A percentile compares a stretch with the other conserved stretches of the same genome.
These are phyloP conservation scores for Atherinosoma microstoma DNA, from an alignment of 2,797 vertebrate genomes.

Conservation along the genomic window DNA sequence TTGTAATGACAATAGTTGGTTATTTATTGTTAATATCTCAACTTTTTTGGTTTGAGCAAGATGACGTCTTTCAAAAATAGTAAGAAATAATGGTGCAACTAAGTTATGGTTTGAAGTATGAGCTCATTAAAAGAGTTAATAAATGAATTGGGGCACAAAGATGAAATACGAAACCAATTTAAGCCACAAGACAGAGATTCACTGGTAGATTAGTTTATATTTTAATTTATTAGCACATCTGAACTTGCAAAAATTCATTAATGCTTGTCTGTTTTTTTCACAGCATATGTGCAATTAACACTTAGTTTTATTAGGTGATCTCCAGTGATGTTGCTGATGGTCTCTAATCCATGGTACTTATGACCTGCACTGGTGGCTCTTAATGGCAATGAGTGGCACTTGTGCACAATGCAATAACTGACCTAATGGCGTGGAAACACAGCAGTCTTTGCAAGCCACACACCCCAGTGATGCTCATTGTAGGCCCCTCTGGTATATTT, in stretches of 20 bases:
- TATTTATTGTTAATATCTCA: neutral
- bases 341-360: constrained; percentile 48
- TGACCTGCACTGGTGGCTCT: constrained; percentile 38
- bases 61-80: neutral
- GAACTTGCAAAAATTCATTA: constrained; percentile 21
- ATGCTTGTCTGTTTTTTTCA: constrained; percentile 25
- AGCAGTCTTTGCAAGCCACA: constrained; percentile 37
- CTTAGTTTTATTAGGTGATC: constrained; percentile 53
- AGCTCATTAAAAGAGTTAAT: neutral
- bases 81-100: neutral
- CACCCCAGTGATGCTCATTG: constrained; percentile 13
- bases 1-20: neutral
- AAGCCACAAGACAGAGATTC: neutral
- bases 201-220: constrained; percentile 12
- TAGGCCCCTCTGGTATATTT: constrained; percentile 14
- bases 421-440: constrained; percentile 62
- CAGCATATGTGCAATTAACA: constrained; percentile 44
- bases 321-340: constrained; percentile 41
- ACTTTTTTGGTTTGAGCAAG: neutral
- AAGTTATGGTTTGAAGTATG: neutral
- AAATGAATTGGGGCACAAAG: neutral
- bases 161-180: neutral
- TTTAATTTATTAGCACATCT: neutral
- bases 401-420: constrained; percentile 53
- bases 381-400: constrained; percentile 57